Evolutionary conservation across 2,113 vertebrate genomes (phyloP), one percentile per base, ranked within the genome.

Genomic region (Bujurquina vittata): DNA sequence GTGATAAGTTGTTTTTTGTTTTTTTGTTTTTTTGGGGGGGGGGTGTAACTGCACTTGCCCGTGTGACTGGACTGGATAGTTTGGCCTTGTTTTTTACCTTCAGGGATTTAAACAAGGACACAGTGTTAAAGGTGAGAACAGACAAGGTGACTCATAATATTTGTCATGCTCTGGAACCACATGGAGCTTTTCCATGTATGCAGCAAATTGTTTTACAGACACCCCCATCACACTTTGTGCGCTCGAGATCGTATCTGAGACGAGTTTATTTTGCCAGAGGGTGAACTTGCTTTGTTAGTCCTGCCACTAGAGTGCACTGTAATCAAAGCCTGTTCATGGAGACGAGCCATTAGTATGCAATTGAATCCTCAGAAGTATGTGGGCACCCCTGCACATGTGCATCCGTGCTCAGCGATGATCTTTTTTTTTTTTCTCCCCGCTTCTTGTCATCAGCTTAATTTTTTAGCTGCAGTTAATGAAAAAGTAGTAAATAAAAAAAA

Each of bases 241-340:
- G 3, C 31, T 57, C 57, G 20, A 20, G 15, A 26, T 61, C 22
- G 40, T 57, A 22, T 40, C 8, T 23, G 18, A 52, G n/a, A 75
- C 55, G 2, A 49, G 15, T 18, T 11, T 49, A 3, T 49, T 62
- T 55, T 80, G 7, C 23, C 33, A 58, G 14, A 72, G 31, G 63
- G 18, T 75, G 81, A 14, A 62, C 29, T 57, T 56, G 4, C 43
- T 17, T 29, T 72, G 10, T 72, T 18, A 7, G 2, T 84, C 2
- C 9, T 60, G 61, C 88, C 94, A 92, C 89, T 80, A 91, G 94
- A 93, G 92, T 29, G 91, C 90, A 80, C 65, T 84, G 52, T 43
- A 77, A 22, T 84, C 88, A 81, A 88, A 89, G 84, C 31, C 14
- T 82, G 37, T 63, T 74, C 7, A 10, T 31, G 18, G 31, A 46